phyloP scores from a whole-genome alignment of 2,888 invertebrate species.

The Camponotus fellah region DNA sequence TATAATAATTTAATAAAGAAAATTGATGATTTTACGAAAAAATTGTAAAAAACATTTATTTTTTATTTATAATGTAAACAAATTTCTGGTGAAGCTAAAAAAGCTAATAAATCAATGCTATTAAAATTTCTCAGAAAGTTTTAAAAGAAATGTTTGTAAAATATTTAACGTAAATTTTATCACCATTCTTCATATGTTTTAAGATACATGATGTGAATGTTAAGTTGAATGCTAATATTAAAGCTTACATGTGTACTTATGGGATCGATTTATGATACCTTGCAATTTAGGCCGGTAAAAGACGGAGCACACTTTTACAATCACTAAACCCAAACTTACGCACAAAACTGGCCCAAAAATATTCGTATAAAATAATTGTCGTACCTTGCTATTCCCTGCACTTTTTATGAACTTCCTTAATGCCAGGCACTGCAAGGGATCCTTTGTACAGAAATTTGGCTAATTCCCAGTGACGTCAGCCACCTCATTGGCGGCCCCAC shows the following conservation, averaged over 20 bases:
- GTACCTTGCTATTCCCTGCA: background rate
- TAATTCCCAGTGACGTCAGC: constrained; percentile 87
- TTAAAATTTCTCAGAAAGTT: background rate
- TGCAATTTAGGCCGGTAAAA: constrained; percentile 89
- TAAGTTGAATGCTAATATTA: background rate
- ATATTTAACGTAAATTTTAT: background rate
- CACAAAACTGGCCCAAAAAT: constrained; percentile 77
- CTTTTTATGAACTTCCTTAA: constrained; percentile 87
- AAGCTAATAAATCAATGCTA: background rate
- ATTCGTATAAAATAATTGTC: background rate
- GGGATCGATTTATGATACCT: constrained; percentile 90
- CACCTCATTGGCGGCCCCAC: constrained; percentile 88
- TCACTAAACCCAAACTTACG: constrained; percentile 86
- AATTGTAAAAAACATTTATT: background rate
- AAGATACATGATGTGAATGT: background rate
- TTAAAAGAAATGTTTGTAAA: background rate
- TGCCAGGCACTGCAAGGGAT: constrained; percentile 88
- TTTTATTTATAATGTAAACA: background rate
- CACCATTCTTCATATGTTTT: background rate
- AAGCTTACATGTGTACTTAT: constrained; percentile 86
- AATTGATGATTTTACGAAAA: constrained; percentile 13
- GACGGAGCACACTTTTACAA: constrained; percentile 88
- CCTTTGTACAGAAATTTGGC: constrained; percentile 89
- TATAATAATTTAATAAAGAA: constrained; percentile 29
- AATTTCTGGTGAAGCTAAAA: background rate